Evolutionary conservation across 2,113 vertebrate genomes (phyloP).

Genomic region (Podilymbus podiceps): DNA sequence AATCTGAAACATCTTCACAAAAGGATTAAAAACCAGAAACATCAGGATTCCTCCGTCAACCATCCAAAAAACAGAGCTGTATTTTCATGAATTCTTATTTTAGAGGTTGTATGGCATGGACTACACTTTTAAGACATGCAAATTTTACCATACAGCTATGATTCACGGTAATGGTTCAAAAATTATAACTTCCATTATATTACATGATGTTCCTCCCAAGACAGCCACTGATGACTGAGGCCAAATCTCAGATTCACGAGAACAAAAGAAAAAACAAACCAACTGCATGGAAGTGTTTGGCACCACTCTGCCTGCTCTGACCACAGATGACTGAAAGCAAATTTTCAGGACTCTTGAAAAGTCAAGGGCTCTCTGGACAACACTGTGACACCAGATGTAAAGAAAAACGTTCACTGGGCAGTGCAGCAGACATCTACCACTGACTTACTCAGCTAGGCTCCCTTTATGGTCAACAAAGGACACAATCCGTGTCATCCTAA

Average conservation of each 20-base stretch:
- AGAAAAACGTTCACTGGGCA: not conserved
- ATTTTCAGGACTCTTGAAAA: not conserved
- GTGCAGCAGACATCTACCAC: not conserved
- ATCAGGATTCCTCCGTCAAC: not conserved
- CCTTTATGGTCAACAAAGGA: not conserved
- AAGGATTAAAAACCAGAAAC: not conserved
- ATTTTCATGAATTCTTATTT: not conserved
- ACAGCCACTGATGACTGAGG: not conserved
- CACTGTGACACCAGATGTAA: not conserved
- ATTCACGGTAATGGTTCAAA: not conserved
- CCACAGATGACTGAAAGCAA: not conserved
- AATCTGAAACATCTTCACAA: not conserved
- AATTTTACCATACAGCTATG: not conserved
- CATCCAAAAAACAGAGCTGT: not conserved
- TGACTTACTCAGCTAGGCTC: not conserved
- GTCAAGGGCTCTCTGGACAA: not conserved
- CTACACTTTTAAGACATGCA: not conserved
- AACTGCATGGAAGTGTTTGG: not conserved
- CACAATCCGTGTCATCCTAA: not conserved
- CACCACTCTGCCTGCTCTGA: not conserved
- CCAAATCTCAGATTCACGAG: not conserved
- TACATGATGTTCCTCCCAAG: not conserved
- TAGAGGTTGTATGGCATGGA: not conserved
- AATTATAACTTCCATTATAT: not conserved
- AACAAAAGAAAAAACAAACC: not conserved